These are phyloP conservation scores for Notodonta dromedarius DNA, from an alignment of 2,888 invertebrate species.

Conservation along the genomic window DNA sequence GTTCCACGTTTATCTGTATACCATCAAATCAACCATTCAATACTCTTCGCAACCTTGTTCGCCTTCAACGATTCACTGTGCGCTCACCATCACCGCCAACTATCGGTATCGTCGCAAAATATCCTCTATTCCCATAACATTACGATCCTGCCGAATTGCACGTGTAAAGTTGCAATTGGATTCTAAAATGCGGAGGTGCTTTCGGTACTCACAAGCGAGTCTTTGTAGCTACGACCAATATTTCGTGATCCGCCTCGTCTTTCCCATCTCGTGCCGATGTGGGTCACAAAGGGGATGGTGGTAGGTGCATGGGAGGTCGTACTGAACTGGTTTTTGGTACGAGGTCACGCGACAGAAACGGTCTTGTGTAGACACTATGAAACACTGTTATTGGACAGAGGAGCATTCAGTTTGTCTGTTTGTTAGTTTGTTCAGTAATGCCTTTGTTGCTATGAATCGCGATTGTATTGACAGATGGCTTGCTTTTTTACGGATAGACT, in stretches of 20 bases:
- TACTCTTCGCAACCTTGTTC: constrained; percentile 73
- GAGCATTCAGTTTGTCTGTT: constrained; percentile 67
- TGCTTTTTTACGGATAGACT: constrained; percentile 42
- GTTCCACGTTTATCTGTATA: constrained; percentile 56
- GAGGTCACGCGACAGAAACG: constrained; percentile 77
- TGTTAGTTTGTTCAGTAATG: constrained; percentile 67
- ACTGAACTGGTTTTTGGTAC: constrained; percentile 55
- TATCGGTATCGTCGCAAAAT: constrained; percentile 51
- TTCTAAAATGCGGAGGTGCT: constrained; percentile 78
- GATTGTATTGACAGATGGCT: constrained; percentile 71
- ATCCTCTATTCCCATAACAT: constrained; percentile 47
- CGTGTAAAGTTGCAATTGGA: constrained; percentile 59
- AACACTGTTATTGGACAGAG: constrained; percentile 80
- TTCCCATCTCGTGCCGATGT: constrained; percentile 38
- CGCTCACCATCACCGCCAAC: constrained; percentile 38
- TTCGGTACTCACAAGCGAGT: constrained; percentile 74
- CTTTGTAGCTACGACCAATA: constrained; percentile 73
- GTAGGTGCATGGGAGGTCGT: constrained; percentile 45
- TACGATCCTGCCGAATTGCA: constrained; percentile 56
- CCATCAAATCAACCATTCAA: constrained; percentile 71
- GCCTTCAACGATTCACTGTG: constrained; percentile 72
- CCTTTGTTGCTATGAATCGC: constrained; percentile 80
- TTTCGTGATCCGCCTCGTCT: constrained; percentile 58
- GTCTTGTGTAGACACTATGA: constrained; percentile 76
- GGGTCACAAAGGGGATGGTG: constrained; percentile 42